Evolutionary conservation across 53 echinoderm and acorn worm species (phyloP).

Genomic region (Stichopus horrens): DNA sequence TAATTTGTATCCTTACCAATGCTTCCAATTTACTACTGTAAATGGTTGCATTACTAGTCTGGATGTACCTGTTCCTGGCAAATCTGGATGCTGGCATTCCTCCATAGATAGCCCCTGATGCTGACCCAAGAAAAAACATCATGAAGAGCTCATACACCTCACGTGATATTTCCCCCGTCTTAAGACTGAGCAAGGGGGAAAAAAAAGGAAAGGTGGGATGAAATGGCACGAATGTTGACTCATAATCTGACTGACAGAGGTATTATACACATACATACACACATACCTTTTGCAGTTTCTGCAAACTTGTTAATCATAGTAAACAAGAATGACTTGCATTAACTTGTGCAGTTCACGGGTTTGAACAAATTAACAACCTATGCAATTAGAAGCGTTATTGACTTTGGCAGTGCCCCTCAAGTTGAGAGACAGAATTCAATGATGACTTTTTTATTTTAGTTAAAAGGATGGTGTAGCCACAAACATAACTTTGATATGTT

Average conservation of each 20-base stretch:
- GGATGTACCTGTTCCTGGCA: slow-evolving; percentile 72
- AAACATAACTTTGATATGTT: too few species aligned
- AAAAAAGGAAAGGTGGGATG: background rate
- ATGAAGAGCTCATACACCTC: slow-evolving; percentile 76
- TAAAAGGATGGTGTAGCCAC: too few species aligned
- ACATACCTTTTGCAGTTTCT: too few species aligned
- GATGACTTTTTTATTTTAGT: too few species aligned
- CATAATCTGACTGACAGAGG: background rate
- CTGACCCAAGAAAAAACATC: slow-evolving; percentile 63
- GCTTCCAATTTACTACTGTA: slow-evolving; percentile 82
- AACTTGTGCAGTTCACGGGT: too few species aligned
- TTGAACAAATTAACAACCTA: too few species aligned
- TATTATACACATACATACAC: background rate
- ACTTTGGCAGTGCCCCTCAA: too few species aligned
- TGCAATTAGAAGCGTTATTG: too few species aligned
- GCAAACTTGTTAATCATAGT: too few species aligned
- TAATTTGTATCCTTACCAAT: slow-evolving; percentile 54
- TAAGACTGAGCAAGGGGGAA: slow-evolving; percentile 30
- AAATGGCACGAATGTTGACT: background rate
- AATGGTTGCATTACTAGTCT: slow-evolving; percentile 65
- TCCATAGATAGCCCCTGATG: slow-evolving; percentile 73
- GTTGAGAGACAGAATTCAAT: too few species aligned
- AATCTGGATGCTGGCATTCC: slow-evolving; percentile 79
- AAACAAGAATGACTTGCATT: too few species aligned
- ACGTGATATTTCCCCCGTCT: slow-evolving; percentile 54